Evolutionary conservation across 2,797 vertebrate species (phyloP).

Genomic region (Oreochromis grahami): DNA sequence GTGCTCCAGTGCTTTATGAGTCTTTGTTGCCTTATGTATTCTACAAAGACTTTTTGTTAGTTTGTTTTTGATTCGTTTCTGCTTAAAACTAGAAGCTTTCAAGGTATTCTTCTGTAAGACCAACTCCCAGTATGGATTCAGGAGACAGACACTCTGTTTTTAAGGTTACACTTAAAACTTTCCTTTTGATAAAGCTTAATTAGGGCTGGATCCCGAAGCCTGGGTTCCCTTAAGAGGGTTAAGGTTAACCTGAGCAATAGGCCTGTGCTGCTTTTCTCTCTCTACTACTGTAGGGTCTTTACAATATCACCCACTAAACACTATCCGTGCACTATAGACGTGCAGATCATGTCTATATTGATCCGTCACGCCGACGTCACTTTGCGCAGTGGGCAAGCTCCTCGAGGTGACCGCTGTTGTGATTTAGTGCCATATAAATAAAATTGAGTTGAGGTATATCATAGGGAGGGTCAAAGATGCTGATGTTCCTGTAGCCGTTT

Average conservation of each 20-base stretch:
- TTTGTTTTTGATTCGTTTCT: neutral
- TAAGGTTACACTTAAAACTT: neutral
- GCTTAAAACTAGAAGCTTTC: neutral
- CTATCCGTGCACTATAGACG: neutral
- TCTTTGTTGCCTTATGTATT: neutral
- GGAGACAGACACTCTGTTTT: neutral
- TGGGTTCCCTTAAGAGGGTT: neutral
- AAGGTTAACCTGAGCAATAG: neutral
- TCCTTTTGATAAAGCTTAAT: neutral
- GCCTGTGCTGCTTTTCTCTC: neutral
- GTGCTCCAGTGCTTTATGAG: neutral
- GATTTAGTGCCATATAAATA: neutral
- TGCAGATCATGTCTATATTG: neutral
- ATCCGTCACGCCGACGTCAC: neutral
- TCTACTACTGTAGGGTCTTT: neutral
- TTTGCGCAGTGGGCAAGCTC: neutral
- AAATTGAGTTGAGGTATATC: neutral
- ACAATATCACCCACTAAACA: neutral
- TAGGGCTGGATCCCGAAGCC: neutral
- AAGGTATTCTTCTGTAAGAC: neutral
- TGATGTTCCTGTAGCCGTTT: neutral
- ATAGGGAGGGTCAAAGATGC: neutral
- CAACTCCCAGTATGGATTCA: neutral
- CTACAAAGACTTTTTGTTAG: neutral
- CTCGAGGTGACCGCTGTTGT: neutral